phyloP scores from a whole-genome alignment of 2,113 vertebrate species.

The Bagarius yarrelli region DNA sequence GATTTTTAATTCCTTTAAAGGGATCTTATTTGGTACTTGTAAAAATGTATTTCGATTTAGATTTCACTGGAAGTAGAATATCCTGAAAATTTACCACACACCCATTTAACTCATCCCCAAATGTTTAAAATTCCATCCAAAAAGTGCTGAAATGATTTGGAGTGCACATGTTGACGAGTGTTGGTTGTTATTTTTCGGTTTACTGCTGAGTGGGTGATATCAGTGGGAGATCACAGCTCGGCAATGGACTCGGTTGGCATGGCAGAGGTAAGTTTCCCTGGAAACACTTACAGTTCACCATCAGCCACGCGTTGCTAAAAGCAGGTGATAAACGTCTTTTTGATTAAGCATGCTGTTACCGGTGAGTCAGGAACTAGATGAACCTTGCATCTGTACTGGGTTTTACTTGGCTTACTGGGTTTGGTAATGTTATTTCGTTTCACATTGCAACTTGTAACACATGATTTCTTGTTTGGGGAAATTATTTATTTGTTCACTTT shows the following conservation, averaged over 20 bases:
- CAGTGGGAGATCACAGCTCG: constrained; percentile 48
- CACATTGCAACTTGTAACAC: not conserved
- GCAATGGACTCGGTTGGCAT: constrained; percentile 52
- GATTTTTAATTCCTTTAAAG: not conserved
- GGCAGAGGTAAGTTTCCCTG: constrained; percentile 54
- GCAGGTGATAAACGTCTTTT: constrained; percentile 50
- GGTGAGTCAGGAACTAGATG: constrained; percentile 32
- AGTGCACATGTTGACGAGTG: constrained; percentile 15
- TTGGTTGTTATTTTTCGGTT: constrained; percentile 39
- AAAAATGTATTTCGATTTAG: not conserved
- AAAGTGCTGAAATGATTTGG: not conserved
- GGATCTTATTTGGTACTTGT: not conserved
- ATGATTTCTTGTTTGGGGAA: not conserved
- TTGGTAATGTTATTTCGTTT: not conserved
- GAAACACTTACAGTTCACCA: constrained; percentile 45
- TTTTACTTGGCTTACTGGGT: not conserved
- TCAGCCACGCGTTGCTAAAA: constrained; percentile 51
- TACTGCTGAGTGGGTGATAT: constrained; percentile 46
- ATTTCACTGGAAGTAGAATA: not conserved
- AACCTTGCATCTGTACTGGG: not conserved
- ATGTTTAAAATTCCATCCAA: not conserved
- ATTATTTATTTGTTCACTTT: not conserved
- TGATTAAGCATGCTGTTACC: constrained; percentile 39
- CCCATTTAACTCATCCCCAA: not conserved
- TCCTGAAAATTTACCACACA: not conserved